These are phyloP conservation scores for Diplosoma virens DNA, from an alignment of 23 tunicate genomes.

Conservation along the genomic window DNA sequence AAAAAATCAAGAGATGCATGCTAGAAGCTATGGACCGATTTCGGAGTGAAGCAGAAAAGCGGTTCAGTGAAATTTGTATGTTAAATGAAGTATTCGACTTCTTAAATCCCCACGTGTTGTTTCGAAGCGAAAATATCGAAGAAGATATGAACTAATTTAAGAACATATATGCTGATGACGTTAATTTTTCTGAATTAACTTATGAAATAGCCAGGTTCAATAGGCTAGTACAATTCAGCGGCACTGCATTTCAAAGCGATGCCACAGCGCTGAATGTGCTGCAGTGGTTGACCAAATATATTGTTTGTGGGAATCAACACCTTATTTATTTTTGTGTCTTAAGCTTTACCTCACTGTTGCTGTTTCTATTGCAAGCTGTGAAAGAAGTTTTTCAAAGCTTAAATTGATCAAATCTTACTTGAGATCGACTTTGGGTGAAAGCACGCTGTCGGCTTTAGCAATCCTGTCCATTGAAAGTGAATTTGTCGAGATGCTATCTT, in stretches of 20 bases:
- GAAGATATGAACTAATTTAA: conserved; percentile 22
- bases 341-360: too few relatives aligned
- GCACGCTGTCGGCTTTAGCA: too few relatives aligned
- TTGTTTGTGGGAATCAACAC: too few relatives aligned
- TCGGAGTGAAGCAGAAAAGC: conserved; percentile 42
- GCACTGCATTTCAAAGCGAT: conserved; percentile 18
- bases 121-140: conserved; percentile 23
- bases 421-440: too few relatives aligned
- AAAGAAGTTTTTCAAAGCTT: too few relatives aligned
- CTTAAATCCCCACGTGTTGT: conserved; percentile 27
- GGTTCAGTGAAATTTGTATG: conserved; percentile 5
- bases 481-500: too few relatives aligned
- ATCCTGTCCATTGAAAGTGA: too few relatives aligned
- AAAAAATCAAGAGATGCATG: conserved; percentile 37
- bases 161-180: conserved; percentile 24
- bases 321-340: too few relatives aligned
- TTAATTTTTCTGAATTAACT: conserved; percentile 10
- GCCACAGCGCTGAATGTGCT: too few relatives aligned
- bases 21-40: conserved; percentile 31
- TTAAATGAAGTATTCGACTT: conserved; percentile 33
- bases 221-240: conserved; percentile 32
- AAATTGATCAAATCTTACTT: too few relatives aligned
- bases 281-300: too few relatives aligned
- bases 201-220: conserved; percentile 18
- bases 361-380: too few relatives aligned